These are phyloP conservation scores for Tyrannus savana DNA, from an alignment of 2,113 vertebrate genomes.

Conservation along the genomic window DNA sequence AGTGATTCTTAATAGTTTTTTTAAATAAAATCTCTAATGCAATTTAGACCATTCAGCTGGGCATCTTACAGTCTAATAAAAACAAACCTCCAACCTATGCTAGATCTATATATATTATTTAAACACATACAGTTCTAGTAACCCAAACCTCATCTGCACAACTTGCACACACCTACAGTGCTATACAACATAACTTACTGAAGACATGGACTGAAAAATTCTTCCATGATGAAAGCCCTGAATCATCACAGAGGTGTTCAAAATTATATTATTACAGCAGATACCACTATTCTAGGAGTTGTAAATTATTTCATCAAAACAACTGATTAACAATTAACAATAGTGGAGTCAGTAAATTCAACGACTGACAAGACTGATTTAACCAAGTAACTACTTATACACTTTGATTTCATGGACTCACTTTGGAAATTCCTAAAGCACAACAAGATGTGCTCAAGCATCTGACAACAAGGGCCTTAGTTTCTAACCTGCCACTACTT, in stretches of 20 bases:
- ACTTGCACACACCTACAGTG: rapidly evolving
- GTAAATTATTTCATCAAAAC: neutral
- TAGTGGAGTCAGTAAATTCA: neutral
- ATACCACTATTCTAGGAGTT: neutral
- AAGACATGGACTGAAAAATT: neutral
- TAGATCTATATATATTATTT: neutral
- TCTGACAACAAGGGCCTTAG: neutral
- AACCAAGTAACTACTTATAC: neutral
- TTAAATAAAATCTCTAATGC: neutral
- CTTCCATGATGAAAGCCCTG: neutral
- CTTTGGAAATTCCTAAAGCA: neutral
- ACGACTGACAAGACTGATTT: neutral
- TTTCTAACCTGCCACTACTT: neutral
- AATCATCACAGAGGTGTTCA: neutral
- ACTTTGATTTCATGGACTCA: neutral
- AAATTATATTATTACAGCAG: neutral
- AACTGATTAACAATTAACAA: neutral
- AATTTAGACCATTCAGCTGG: neutral
- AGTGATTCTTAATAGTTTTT: neutral
- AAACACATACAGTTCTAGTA: neutral
- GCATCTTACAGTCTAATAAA: neutral
- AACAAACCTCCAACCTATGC: neutral
- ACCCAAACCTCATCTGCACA: neutral
- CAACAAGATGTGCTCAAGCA: neutral
- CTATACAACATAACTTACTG: neutral